Evolutionary conservation across 1,140 invertebrate genomes (phyloP), one percentile per base, ranked within the genome.

Genomic region (Macrotrachela quadricornifera): DNA sequence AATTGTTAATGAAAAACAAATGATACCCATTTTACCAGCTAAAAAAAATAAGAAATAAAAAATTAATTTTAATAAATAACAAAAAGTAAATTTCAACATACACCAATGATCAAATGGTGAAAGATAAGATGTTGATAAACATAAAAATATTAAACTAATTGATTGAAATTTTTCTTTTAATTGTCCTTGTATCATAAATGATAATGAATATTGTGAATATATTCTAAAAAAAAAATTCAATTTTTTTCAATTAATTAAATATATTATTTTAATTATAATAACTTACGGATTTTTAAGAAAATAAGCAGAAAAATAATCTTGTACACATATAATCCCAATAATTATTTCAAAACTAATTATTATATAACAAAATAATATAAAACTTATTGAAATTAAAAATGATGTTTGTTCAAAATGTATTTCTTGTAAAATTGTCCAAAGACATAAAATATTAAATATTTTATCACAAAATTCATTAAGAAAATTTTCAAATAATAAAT

Each of bases 121-220:
- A 11, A 44, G n/a, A 39, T 57, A 41, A 17, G 52, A 41, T 51
- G 63, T 60, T 21, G 63, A 57, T 14, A 67, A 39, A 57, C 63
- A 65, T 6, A 67, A 54, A 50, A 57, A 63, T 9, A 58, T 63
- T 14, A 67, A 62, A 10, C 62, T 62, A 51, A 63, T 57, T 18
- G 64, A 67, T 50, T 67, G 63, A n/a, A 67, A 47, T 49, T 66
- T 66, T 55, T 66, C 64, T 50, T 66, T 66, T 46, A 66, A 53
- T 56, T 66, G 65, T 14, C 64, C 64, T 51, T 65, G 63, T 63
- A 66, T 66, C 9, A 63, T 59, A 12, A 63, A 59, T 0, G 62
- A 58, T 15, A 60, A 49, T 38, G 47, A 15, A 1, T 47, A 46
- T 36, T n/a, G n/a, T n/a, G n/a, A n/a, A n/a, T n/a, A n/a, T n/a